Evolutionary conservation across 53 echinoderm and acorn worm species (phyloP).

Genomic region (Luidia sarsii): DNA sequence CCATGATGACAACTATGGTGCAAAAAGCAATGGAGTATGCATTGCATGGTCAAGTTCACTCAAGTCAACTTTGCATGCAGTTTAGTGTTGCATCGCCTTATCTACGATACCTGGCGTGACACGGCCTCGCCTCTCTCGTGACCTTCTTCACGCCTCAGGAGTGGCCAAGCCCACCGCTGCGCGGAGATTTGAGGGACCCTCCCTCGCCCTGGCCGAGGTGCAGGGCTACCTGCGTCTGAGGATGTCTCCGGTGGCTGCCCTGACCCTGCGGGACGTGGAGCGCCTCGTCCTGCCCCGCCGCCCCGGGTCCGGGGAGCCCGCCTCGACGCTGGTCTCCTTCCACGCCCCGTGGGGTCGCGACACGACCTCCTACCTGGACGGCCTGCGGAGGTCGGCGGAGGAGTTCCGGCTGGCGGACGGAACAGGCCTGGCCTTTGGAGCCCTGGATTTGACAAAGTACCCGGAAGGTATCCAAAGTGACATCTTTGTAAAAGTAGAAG

Average conservation of each 20-base stretch:
- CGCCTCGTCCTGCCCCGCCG: conserved; percentile 19
- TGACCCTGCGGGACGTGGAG: conserved; percentile 44
- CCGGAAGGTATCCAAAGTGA: conserved; percentile 74
- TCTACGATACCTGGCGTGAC: too few relatives aligned
- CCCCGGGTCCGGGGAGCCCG: conserved; percentile 9
- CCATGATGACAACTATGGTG: too few relatives aligned
- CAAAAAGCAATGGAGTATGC: too few relatives aligned
- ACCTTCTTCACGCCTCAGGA: conserved; percentile 7
- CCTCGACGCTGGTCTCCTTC: conserved; percentile 81
- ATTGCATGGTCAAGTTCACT: too few relatives aligned
- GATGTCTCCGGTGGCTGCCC: conserved; percentile 23
- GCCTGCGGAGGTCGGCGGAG: conserved; percentile 57
- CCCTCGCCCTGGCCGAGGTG: background rate
- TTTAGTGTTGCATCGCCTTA: too few relatives aligned
- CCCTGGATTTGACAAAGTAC: conserved; percentile 68
- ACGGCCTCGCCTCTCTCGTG: background rate
- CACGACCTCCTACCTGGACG: conserved; percentile 57
- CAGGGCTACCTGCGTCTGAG: conserved; percentile 5
- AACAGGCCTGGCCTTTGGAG: conserved; percentile 62
- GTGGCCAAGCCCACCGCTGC: background rate
- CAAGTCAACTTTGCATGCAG: too few relatives aligned
- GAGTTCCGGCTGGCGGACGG: conserved; percentile 53
- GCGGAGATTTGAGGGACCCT: conserved; percentile 37
- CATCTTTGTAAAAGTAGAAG: too few relatives aligned
- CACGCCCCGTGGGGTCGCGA: conserved; percentile 84